Conservation (phyloP, 2,113 vertebrate genomes). For the Serinus canaria region DNA sequence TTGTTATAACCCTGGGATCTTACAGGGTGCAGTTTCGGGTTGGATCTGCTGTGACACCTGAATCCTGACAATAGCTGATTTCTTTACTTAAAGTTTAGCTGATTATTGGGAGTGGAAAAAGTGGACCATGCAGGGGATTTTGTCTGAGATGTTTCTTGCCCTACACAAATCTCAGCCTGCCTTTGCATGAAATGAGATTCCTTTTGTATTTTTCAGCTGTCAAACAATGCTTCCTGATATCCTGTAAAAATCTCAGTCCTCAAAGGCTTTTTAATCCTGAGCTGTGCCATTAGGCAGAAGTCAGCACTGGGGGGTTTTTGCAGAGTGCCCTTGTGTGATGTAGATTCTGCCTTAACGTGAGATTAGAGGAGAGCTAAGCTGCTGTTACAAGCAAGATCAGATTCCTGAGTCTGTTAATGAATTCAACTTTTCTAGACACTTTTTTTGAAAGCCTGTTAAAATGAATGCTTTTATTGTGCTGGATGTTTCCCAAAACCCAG, state of each 20-base stretch:
- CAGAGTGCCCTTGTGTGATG: not conserved
- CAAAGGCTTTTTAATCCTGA: not conserved
- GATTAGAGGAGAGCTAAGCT: not conserved
- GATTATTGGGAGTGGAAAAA: not conserved
- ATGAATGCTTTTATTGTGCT: not conserved
- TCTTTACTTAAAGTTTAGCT: not conserved
- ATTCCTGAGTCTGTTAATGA: not conserved
- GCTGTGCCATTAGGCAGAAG: not conserved
- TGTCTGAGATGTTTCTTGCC: not conserved
- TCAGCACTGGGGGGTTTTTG: not conserved
- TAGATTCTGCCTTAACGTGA: fast-evolving
- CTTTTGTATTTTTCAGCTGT: not conserved
- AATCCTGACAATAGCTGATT: not conserved
- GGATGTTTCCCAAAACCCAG: not conserved
- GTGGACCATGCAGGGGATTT: not conserved
- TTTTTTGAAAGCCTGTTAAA: not conserved
- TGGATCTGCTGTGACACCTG: not conserved
- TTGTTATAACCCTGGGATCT: not conserved
- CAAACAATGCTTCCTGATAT: not conserved
- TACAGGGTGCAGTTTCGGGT: not conserved
- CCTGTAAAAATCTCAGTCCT: not conserved
- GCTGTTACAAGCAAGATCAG: not conserved
- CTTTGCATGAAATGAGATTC: not conserved
- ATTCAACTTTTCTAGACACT: not conserved
- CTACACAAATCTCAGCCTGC: not conserved